Conservation (phyloP, 2,797 vertebrate species). For the Urocyon cinereoargenteus region DNA sequence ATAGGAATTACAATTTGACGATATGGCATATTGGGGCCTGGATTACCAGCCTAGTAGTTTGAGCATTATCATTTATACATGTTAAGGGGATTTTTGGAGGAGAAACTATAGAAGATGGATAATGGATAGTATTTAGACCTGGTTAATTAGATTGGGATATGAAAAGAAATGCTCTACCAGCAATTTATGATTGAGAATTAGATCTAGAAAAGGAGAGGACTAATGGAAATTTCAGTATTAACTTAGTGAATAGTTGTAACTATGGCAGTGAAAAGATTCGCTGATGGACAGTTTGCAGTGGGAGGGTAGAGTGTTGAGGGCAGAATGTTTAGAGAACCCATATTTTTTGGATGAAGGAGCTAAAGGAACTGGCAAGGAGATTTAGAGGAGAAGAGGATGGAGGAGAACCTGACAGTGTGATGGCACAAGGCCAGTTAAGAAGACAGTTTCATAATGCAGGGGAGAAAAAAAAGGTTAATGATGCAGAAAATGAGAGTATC, state of each 20-base stretch:
- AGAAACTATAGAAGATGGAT: background rate
- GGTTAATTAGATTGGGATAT: background rate
- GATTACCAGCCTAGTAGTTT: background rate
- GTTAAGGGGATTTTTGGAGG: background rate
- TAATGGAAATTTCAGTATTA: background rate
- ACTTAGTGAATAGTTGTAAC: background rate
- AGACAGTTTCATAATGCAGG: background rate
- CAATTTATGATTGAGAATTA: background rate
- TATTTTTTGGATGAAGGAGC: background rate
- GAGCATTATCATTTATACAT: background rate
- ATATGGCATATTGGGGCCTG: background rate
- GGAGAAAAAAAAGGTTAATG: background rate
- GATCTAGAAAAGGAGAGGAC: background rate
- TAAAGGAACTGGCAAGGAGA: background rate
- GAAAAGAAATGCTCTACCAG: background rate
- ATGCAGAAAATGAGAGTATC: background rate
- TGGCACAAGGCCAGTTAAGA: background rate
- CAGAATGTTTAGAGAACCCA: background rate
- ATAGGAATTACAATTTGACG: background rate
- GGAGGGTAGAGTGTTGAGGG: background rate
- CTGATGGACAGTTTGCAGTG: background rate
- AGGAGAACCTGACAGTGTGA: background rate
- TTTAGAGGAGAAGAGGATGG: background rate
- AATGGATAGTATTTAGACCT: background rate
- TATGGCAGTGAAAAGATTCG: background rate